Conservation (phyloP, 2,888 invertebrate genomes). For the Hermaeophaga mercurialis region DNA sequence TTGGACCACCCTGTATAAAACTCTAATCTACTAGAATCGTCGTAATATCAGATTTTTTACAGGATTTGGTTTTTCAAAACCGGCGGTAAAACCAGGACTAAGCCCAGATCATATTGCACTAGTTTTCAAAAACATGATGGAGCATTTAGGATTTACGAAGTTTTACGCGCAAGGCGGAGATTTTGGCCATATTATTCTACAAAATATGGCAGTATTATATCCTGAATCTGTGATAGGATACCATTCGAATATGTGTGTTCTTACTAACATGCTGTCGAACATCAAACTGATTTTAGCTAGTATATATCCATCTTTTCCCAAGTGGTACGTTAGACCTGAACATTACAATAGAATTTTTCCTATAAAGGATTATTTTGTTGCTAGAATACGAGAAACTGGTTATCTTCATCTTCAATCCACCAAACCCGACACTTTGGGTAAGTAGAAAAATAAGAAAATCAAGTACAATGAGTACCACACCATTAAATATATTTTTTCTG, state of each 20-base stretch:
- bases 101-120: slow-evolving; percentile 64
- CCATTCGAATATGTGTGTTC: slow-evolving; percentile 68
- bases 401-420: slow-evolving; percentile 83
- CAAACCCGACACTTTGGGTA: slow-evolving; percentile 88
- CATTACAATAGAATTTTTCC: slow-evolving; percentile 62
- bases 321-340: slow-evolving; percentile 59
- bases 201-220: slow-evolving; percentile 66
- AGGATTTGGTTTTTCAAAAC: slow-evolving; percentile 55
- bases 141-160: slow-evolving; percentile 67
- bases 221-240: slow-evolving; percentile 64
- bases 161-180: slow-evolving; percentile 82
- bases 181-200: slow-evolving; percentile 74
- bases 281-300: slow-evolving; percentile 58
- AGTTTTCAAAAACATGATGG: slow-evolving; percentile 72
- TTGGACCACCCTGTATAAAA: too few species aligned
- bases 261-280: slow-evolving; percentile 51
- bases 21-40: too few species aligned
- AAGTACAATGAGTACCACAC: too few species aligned
- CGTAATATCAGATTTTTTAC: too few species aligned
- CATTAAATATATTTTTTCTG: not conserved
- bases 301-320: slow-evolving; percentile 63
- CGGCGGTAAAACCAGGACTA: slow-evolving; percentile 66
- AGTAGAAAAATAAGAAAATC: slow-evolving; percentile 32
- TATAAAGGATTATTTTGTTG: slow-evolving; percentile 52
- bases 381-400: slow-evolving; percentile 62